phyloP scores from a whole-genome alignment of 2,113 vertebrate genomes.

The Nothoprocta pentlandii region DNA sequence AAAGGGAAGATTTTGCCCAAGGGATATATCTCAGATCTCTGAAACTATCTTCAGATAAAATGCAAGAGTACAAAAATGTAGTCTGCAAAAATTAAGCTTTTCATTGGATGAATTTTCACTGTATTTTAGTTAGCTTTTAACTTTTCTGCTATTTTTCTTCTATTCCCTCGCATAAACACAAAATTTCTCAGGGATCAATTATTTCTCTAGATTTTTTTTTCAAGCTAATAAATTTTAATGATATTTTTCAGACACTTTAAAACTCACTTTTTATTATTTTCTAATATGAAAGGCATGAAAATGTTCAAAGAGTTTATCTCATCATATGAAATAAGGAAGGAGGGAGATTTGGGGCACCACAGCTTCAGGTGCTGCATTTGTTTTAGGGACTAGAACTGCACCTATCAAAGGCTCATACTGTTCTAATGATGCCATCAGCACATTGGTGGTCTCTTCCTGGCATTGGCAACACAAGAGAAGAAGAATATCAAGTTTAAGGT shows the following conservation, averaged over 20 bases:
- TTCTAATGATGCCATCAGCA: neutral
- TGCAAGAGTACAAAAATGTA: neutral
- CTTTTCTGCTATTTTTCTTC: neutral
- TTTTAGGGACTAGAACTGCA: neutral
- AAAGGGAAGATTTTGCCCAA: neutral
- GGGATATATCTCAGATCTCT: neutral
- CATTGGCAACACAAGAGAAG: neutral
- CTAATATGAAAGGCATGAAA: neutral
- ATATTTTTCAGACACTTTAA: neutral
- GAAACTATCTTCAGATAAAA: neutral
- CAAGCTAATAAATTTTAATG: neutral
- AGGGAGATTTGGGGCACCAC: neutral
- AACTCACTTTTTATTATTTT: neutral
- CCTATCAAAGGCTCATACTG: accelerated
- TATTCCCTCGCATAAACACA: neutral
- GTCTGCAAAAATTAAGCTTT: neutral
- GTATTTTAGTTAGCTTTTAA: neutral
- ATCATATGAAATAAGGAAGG: neutral
- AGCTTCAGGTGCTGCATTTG: neutral
- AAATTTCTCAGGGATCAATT: constrained; percentile 9
- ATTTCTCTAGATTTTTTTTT: neutral
- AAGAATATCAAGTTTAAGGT: neutral
- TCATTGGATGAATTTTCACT: neutral
- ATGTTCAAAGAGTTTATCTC: neutral
- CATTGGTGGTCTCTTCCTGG: neutral